Conservation (phyloP, 23 tunicate genomes). For the Oikopleura vanhoeffeni region DNA sequence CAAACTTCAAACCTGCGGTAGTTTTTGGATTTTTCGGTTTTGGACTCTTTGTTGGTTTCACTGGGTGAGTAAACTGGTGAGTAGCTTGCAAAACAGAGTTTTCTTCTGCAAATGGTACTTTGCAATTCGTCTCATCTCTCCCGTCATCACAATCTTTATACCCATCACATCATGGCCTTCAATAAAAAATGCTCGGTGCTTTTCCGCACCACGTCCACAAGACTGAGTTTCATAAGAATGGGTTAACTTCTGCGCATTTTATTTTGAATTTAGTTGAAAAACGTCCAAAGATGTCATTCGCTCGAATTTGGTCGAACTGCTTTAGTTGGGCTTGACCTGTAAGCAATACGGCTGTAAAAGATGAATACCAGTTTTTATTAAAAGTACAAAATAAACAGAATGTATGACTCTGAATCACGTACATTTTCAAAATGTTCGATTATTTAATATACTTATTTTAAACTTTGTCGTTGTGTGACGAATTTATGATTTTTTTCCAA, state of each 20-base stretch:
- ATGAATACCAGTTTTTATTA: no score
- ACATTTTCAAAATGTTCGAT: no score
- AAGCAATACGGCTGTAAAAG: background rate
- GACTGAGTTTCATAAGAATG: background rate
- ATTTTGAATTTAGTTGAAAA: background rate
- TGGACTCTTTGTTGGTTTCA: no score
- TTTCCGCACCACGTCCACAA: background rate
- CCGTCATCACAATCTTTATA: background rate
- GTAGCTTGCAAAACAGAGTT: no score
- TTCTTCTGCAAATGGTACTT: background rate
- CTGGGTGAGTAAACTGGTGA: no score
- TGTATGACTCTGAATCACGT: no score
- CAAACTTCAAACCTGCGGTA: no score
- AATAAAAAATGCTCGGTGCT: background rate
- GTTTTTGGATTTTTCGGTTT: no score
- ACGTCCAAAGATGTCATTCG: conserved; percentile 5
- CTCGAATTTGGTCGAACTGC: background rate
- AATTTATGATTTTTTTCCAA: no score
- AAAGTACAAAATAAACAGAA: no score
- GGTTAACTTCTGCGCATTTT: background rate
- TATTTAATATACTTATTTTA: no score
- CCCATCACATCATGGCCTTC: background rate
- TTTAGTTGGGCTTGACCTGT: background rate
- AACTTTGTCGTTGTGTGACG: no score
- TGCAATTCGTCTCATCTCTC: background rate